Base-by-base conservation (phyloP, 1,140 invertebrate genomes). In the Drosophila rhopaloa region DNA sequence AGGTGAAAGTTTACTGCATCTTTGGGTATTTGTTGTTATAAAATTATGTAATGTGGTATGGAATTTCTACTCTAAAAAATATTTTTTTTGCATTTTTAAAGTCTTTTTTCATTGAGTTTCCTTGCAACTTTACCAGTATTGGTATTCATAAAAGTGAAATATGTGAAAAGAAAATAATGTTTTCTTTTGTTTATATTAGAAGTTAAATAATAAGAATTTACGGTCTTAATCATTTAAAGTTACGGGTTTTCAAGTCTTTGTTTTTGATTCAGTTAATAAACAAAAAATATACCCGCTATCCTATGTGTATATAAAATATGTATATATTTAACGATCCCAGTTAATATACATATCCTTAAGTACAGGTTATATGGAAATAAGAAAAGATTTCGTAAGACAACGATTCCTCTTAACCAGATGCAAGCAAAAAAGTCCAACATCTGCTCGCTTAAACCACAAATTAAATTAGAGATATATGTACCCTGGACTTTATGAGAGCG, bases 1-100 rank as follows among this genome's bases (percentile, higher is more conserved):
- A 37, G 74, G 81, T 63, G 81, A 83, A 83, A 83, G 81, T 66
- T 61, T 9, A 5, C 5, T 35, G n/a, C 29, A 5, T n/a, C 4
- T 13, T 40, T 6, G 13, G 29, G 8, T 1, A n/a, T 13, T 14
- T 24, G 44, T 24, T 24, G 13, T 38, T 60, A 53, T n/a, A 32
- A 11, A 58, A 59, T 43, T 46, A 46, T 44, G 11, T 5, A 9
- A 44, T 29, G 16, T 46, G 14, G 8, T 27, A 13, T 0, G 38
- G 9, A 29, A 16, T 57, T 57, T 46, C 1, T 9, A 5, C n/a
- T 4, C 5, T 10, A 38, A 32, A 24, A 24, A 24, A 24, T 24
- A 4, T 24, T 24, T 24, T 24, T 3, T 24, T 32, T 6, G 29
- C 7, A 32, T 32, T 32, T 24, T 24, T 24, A 4, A 24, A 4